Percentiles rank a stretch among this genome's conserved stretches.
phyloP scores from a whole-genome alignment of 1,140 invertebrate species.

The Plutomurus gul region DNA sequence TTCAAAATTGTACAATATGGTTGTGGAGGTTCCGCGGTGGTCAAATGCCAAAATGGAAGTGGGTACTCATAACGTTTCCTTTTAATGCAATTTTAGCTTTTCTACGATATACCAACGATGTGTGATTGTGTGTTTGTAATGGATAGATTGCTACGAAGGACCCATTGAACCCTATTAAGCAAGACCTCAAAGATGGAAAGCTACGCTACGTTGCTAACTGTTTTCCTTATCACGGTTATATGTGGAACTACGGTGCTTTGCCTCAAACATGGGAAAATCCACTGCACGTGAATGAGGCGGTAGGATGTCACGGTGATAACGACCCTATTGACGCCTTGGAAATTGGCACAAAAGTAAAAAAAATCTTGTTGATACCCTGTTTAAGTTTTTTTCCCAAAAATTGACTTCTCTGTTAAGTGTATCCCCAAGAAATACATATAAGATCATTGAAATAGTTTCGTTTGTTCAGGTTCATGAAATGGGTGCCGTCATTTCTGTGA shows the following conservation, averaged over 20 bases:
- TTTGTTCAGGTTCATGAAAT: slow-evolving; percentile 69
- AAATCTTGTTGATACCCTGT: background rate
- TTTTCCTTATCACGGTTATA: slow-evolving; percentile 98
- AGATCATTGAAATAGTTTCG: background rate
- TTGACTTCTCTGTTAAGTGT: background rate
- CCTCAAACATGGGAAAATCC: slow-evolving; percentile 99
- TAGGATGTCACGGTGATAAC: slow-evolving; percentile 92
- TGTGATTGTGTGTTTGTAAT: background rate
- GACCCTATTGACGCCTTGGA: slow-evolving; percentile 99
- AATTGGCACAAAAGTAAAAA: slow-evolving; percentile 78
- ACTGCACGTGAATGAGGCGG: slow-evolving; percentile 82
- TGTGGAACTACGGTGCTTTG: slow-evolving; percentile 99
- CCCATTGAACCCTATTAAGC: slow-evolving; percentile 94
- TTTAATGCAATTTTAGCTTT: background rate
- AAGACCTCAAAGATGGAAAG: slow-evolving; percentile 97
- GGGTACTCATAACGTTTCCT: background rate
- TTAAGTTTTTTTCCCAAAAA: too few species aligned
- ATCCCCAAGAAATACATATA: background rate
- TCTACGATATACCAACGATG: background rate
- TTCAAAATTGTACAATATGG: slow-evolving; percentile 84
- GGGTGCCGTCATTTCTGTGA: slow-evolving; percentile 88
- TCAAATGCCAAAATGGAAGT: slow-evolving; percentile 99
- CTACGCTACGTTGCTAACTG: slow-evolving; percentile 93
- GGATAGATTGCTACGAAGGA: slow-evolving; percentile 83
- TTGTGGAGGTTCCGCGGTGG: slow-evolving; percentile 98